Evolutionary conservation across 2,888 invertebrate genomes (phyloP).

Genomic region (Ichneumoninae sp.): DNA sequence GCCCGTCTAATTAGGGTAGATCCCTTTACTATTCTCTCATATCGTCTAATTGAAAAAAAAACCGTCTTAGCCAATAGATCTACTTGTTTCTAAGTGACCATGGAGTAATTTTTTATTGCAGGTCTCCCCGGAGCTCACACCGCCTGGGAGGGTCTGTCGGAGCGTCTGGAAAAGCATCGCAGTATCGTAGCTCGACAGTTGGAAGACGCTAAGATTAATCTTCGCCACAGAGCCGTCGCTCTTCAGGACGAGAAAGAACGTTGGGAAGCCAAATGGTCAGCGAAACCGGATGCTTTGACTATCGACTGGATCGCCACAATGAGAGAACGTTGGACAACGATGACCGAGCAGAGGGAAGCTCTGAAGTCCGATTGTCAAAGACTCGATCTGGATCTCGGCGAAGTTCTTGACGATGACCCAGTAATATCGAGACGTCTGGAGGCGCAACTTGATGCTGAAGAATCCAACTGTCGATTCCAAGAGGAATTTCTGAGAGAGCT

Average conservation of each 20-base stretch:
- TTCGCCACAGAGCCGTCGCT: slow-evolving; percentile 80
- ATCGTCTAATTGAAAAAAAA: background rate
- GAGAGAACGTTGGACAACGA: slow-evolving; percentile 80
- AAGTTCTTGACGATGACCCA: slow-evolving; percentile 75
- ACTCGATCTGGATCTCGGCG: slow-evolving; percentile 75
- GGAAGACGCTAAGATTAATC: slow-evolving; percentile 82
- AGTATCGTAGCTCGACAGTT: slow-evolving; percentile 78
- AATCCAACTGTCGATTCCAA: slow-evolving; percentile 80
- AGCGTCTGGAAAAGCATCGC: slow-evolving; percentile 80
- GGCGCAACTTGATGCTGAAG: slow-evolving; percentile 79
- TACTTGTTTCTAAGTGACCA: background rate
- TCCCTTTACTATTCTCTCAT: background rate
- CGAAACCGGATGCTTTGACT: slow-evolving; percentile 74
- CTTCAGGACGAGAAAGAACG: slow-evolving; percentile 81
- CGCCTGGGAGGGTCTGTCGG: slow-evolving; percentile 79
- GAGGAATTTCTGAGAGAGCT: slow-evolving; percentile 80
- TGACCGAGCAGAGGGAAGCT: slow-evolving; percentile 76
- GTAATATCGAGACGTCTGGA: slow-evolving; percentile 71
- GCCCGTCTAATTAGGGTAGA: no score
- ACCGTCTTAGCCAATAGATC: background rate
- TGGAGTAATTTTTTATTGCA: slow-evolving; percentile 54
- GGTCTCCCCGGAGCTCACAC: slow-evolving; percentile 78
- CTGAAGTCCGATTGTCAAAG: slow-evolving; percentile 77
- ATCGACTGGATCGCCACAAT: slow-evolving; percentile 80
- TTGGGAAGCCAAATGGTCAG: slow-evolving; percentile 81